A percentile compares a stretch with the other conserved stretches of the same genome.
phyloP scores from a whole-genome alignment of 1,140 invertebrate species.

The Agraylea sexmaculata region DNA sequence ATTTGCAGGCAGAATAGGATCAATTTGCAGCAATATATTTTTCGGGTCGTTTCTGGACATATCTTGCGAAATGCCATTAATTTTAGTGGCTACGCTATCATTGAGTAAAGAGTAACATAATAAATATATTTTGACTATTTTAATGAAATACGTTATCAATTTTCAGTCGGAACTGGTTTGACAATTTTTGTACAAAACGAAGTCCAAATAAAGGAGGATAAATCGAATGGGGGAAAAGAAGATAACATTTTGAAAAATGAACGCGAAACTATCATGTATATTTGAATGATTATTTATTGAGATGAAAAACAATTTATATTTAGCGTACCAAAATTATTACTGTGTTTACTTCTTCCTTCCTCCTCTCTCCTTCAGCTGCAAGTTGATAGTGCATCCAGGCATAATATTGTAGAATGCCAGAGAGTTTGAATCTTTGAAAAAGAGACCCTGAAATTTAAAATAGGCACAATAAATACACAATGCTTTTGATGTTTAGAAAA shows the following conservation, averaged over 20 bases:
- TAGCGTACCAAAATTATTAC: too few relatives aligned
- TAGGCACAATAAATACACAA: conserved; percentile 5
- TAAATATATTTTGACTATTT: too few relatives aligned
- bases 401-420: conserved; percentile 93
- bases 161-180: too few relatives aligned
- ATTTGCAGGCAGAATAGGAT: conserved; percentile 40
- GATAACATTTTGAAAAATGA: too few relatives aligned
- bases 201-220: too few relatives aligned
- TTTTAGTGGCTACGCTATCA: conserved; percentile 33
- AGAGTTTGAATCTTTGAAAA: conserved; percentile 94
- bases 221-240: too few relatives aligned
- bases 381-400: conserved; percentile 68
- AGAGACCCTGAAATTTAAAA: conserved; percentile 68
- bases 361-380: conserved; percentile 94
- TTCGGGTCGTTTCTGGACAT: conserved; percentile 43
- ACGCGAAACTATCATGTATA: too few relatives aligned
- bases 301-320: too few relatives aligned
- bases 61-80: conserved; percentile 39
- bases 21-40: conserved; percentile 40
- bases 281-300: too few relatives aligned
- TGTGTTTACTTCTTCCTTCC: conserved; percentile 93
- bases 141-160: too few relatives aligned
- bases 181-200: too few relatives aligned
- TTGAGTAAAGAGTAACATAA: too few relatives aligned
- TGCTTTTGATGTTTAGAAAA: conserved; percentile 7